Evolutionary conservation across 2,888 invertebrate genomes (phyloP), one percentile per base, ranked within the genome.

Genomic region (Watsonalla binaria): DNA sequence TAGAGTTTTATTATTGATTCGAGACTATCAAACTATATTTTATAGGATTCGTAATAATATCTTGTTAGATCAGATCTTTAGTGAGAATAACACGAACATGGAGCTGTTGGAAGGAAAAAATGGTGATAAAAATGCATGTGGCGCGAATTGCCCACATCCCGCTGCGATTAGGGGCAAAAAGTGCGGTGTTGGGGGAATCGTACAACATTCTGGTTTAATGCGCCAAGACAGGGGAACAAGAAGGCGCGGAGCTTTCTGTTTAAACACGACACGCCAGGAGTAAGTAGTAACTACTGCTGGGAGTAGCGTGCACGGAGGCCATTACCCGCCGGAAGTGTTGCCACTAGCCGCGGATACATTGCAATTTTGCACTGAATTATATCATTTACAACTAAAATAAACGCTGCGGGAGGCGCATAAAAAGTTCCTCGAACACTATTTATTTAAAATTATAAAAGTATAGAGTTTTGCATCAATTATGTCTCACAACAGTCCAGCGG

Each of bases 121-220:
- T 5, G 8, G 64, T 62, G 62, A 55, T 60, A 62, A 64, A 51
- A 39, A 46, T 61, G 65, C 67, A 46, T 61, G 65, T 66, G 72
- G 74, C 74, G 75, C 73, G 74, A 80, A 81, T 76, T 81, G 83
- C 76, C 75, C 84, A 84, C 83, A 80, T 78, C 71, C 63, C 66
- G 74, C 70, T 56, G 72, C 59, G 67, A 66, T 68, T 65, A 68
- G 58, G 63, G 71, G 68, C 72, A 81, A 82, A 82, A 80, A 78
- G 11, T 54, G 58, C 51, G 51, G 55, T 57, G 63, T 60, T 60
- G 65, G 56, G 58, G 67, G 72, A 70, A 76, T 77, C 79, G 75
- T 74, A 75, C 77, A 76, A 79, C 78, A 79, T 71, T 69, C 67
- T 57, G 58, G 59, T 72, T 69, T 64, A 72, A 74, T 62, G 74